Evolutionary conservation across 1,140 invertebrate species (phyloP).

Genomic region (Drosophila tropicalis): DNA sequence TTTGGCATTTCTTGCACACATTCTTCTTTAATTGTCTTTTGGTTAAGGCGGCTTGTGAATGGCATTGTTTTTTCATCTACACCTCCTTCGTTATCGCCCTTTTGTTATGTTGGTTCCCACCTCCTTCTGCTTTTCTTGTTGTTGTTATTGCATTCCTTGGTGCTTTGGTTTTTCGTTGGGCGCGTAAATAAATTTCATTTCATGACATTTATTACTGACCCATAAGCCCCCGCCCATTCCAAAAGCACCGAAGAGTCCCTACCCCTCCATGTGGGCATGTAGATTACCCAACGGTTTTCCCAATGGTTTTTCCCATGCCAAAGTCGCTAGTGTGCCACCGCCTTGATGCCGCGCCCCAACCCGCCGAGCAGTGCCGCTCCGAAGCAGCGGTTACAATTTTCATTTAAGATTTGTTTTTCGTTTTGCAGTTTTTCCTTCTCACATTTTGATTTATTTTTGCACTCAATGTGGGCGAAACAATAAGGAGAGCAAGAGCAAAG

Average conservation of each 20-base stretch:
- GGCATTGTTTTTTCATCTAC: constrained; percentile 54
- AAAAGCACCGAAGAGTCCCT: not conserved
- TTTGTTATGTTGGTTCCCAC: not conserved
- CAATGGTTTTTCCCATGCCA: constrained; percentile 41
- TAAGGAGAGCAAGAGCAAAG: constrained; percentile 23
- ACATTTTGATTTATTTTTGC: constrained; percentile 77
- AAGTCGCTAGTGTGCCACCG: not conserved
- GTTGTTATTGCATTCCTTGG: constrained; percentile 70
- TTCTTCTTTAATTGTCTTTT: constrained; percentile 59
- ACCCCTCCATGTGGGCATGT: constrained; percentile 20
- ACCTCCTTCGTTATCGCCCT: constrained; percentile 29
- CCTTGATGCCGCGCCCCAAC: too few relatives aligned
- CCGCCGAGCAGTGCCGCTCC: not conserved
- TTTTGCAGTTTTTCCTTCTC: constrained; percentile 37
- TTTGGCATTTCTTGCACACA: constrained; percentile 38
- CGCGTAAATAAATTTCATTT: constrained; percentile 80
- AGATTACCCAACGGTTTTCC: constrained; percentile 41
- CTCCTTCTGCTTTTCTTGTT: constrained; percentile 14
- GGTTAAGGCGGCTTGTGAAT: constrained; percentile 36
- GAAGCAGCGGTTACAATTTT: constrained; percentile 71
- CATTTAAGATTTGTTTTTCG: constrained; percentile 77
- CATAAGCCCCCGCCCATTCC: constrained; percentile 55
- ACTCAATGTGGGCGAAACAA: constrained; percentile 50
- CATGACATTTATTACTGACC: constrained; percentile 80
- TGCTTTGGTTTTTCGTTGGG: constrained; percentile 73